Conservation (phyloP, 2,113 vertebrate species). For the Apodemus sylvaticus region DNA sequence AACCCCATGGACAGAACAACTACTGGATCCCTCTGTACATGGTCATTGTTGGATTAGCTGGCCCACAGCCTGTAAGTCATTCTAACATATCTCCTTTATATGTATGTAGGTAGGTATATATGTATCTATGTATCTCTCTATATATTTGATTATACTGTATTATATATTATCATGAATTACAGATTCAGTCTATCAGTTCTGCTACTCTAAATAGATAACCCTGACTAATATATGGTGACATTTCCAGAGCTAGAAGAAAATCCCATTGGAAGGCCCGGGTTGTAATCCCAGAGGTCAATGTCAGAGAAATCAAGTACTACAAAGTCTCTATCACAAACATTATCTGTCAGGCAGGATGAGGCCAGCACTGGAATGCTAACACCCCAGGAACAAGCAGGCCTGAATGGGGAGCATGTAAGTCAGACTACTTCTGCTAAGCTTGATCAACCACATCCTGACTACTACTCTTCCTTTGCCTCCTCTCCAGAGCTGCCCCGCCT, state of each 20-base stretch:
- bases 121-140: not conserved
- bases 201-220: not conserved
- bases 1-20: not conserved
- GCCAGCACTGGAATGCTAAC: not conserved
- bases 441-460: not conserved
- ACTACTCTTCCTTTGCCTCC: not conserved
- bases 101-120: not conserved
- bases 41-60: not conserved
- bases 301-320: not conserved
- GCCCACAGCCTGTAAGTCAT: not conserved
- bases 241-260: not conserved
- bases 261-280: not conserved
- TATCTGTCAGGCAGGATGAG: not conserved
- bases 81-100: not conserved
- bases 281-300: not conserved
- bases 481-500: not conserved
- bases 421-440: not conserved
- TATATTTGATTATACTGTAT: not conserved
- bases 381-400: not conserved
- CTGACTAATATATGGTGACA: not conserved
- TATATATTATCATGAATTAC: not conserved
- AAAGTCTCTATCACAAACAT: not conserved
- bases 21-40: not conserved
- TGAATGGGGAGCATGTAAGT: not conserved
- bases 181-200: not conserved